phyloP scores from a whole-genome alignment of 2,797 vertebrate genomes.

The Hozukius guyotensis region DNA sequence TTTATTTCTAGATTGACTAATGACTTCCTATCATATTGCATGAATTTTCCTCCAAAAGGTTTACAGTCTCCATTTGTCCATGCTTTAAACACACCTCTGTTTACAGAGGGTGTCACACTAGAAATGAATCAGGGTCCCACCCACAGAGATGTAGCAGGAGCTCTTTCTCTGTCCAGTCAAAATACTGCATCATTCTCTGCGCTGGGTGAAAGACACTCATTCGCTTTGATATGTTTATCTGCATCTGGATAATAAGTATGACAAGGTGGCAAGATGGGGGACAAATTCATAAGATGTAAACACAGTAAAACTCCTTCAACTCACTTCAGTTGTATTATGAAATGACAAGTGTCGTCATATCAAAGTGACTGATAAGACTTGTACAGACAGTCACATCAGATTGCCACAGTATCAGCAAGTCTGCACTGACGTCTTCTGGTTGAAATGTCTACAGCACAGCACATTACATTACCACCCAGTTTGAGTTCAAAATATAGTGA shows the following conservation, averaged over 20 bases:
- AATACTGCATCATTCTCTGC: neutral
- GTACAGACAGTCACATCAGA: neutral
- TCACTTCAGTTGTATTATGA: neutral
- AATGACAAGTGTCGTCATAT: neutral
- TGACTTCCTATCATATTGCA: neutral
- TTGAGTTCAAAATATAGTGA: constrained; percentile 55
- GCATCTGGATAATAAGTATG: neutral
- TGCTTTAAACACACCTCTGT: neutral
- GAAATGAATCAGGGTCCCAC: neutral
- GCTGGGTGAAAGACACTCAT: neutral
- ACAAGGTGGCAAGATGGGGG: neutral
- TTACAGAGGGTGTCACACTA: neutral
- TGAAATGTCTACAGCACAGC: neutral
- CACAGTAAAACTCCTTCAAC: neutral
- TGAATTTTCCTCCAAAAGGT: neutral
- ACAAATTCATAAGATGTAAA: neutral
- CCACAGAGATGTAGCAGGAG: neutral
- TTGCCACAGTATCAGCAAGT: neutral
- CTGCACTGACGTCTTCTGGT: neutral
- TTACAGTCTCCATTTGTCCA: neutral
- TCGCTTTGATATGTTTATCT: constrained; percentile 13
- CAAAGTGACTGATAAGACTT: constrained; percentile 18
- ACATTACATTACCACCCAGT: constrained; percentile 57
- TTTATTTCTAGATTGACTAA: neutral
- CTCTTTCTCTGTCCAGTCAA: neutral